These are phyloP conservation scores for Bathynomus jamesi DNA, from an alignment of 1,140 invertebrate species.

Conservation along the genomic window DNA sequence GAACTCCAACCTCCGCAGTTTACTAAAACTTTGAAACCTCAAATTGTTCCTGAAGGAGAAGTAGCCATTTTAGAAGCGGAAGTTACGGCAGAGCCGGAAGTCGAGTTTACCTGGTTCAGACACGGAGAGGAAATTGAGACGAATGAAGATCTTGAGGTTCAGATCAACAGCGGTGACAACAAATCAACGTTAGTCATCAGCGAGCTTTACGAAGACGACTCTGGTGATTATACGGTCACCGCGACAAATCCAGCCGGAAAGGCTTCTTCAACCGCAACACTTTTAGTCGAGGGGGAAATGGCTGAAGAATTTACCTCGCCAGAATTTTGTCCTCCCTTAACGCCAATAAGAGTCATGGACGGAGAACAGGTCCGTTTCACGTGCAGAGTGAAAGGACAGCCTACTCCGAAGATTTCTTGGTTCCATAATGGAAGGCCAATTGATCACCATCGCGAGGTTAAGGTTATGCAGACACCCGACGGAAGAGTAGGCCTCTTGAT, in stretches of 20 bases:
- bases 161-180: slow-evolving; percentile 66
- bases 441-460: slow-evolving; percentile 67
- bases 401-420: slow-evolving; percentile 73
- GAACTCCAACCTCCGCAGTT: slow-evolving; percentile 64
- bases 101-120: slow-evolving; percentile 79
- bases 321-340: slow-evolving; percentile 61
- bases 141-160: slow-evolving; percentile 51
- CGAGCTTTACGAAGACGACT: slow-evolving; percentile 60
- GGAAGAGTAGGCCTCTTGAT: slow-evolving; percentile 76
- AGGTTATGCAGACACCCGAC: slow-evolving; percentile 62
- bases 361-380: slow-evolving; percentile 74
- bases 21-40: slow-evolving; percentile 59
- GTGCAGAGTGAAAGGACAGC: slow-evolving; percentile 65
- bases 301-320: slow-evolving; percentile 60
- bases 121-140: slow-evolving; percentile 52
- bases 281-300: slow-evolving; percentile 50
- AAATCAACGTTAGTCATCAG: slow-evolving; percentile 70
- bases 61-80: slow-evolving; percentile 67
- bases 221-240: slow-evolving; percentile 73
- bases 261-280: slow-evolving; percentile 67
- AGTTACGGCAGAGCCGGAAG: slow-evolving; percentile 65
- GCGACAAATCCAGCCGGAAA: slow-evolving; percentile 81
- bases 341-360: slow-evolving; percentile 77
- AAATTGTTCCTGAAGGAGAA: slow-evolving; percentile 61
- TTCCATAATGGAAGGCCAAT: slow-evolving; percentile 64